Conservation (phyloP, 2,888 invertebrate species). For the Pristionchus fissidentatus region DNA sequence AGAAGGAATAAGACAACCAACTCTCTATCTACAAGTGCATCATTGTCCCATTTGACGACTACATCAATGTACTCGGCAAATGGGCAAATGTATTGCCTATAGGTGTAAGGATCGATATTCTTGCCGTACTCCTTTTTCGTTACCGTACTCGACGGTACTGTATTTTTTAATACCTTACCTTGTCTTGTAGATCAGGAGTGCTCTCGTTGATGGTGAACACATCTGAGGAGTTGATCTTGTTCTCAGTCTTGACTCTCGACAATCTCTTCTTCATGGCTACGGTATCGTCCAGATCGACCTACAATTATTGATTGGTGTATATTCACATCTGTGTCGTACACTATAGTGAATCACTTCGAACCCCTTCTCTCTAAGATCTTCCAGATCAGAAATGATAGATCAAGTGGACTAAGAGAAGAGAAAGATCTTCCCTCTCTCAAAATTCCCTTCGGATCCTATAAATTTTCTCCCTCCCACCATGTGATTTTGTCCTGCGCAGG, state of each 20-base stretch:
- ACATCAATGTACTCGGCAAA: too few species aligned
- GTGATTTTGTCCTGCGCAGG: slow-evolving; percentile 15
- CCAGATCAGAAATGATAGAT: neutral
- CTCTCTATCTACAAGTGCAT: neutral
- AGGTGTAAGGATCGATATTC: too few species aligned
- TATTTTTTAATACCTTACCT: slow-evolving; percentile 55
- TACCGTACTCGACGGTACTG: neutral
- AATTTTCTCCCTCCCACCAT: neutral
- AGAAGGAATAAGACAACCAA: neutral
- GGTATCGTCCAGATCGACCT: slow-evolving; percentile 71
- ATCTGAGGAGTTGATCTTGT: slow-evolving; percentile 64
- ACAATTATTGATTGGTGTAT: slow-evolving; percentile 36
- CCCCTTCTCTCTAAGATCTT: neutral
- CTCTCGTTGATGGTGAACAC: slow-evolving; percentile 66
- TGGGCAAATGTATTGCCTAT: too few species aligned
- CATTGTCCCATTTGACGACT: neutral
- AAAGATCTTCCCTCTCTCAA: neutral
- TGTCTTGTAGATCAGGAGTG: slow-evolving; percentile 64
- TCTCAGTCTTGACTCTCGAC: slow-evolving; percentile 66
- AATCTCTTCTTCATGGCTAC: slow-evolving; percentile 70
- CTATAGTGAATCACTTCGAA: neutral
- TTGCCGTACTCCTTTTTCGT: neutral
- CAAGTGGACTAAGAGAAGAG: neutral
- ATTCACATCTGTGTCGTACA: neutral
- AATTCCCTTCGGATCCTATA: neutral